Evolutionary conservation across 1,140 invertebrate genomes (phyloP), one percentile per base, ranked within the genome.

Genomic region (Hyles vespertilio): DNA sequence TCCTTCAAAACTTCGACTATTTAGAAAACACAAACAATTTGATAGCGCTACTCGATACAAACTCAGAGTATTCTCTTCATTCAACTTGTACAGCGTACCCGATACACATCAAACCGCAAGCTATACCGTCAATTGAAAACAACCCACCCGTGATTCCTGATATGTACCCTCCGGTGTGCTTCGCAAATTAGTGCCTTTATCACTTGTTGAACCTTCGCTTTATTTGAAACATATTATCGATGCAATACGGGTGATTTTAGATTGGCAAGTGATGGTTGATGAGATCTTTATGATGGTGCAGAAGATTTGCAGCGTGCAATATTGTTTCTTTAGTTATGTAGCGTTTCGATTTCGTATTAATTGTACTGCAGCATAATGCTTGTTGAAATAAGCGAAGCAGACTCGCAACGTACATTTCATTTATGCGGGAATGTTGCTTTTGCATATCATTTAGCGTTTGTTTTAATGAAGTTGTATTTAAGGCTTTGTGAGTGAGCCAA

Each of bases 51-150:
- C 2, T 22, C 36, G 36, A 40, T 40, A 40, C 36, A 5, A 22
- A 22, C 22, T 22, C 22, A 22, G 22, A 1, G 22, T 22, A 22
- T 22, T 22, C 22, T 22, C 22, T 22, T 22, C 22, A 22, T 22
- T 5, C 36, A 8, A 40, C 36, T 40, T 40, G 36, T 44, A 59
- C 69, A 66, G 61, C n/a, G n/a, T n/a, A n/a, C n/a, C 60, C 56
- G 59, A 62, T 74, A 66, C 66, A 67, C 56, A 66, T 65, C 65
- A 58, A 72, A 74, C 70, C 72, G 58, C 70, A 70, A 70, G 74
- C 72, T 68, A 67, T 56, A 64, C 68, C 70, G 75, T 76, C 77
- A 80, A 77, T 80, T 82, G 67, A 76, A 77, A 77, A 48, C 71
- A 70, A 74, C 72, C 69, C 68, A 66, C 62, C 72, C 70, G 67